Evolutionary conservation across 2,888 invertebrate genomes (phyloP).

Genomic region (Laspeyria flexula): DNA sequence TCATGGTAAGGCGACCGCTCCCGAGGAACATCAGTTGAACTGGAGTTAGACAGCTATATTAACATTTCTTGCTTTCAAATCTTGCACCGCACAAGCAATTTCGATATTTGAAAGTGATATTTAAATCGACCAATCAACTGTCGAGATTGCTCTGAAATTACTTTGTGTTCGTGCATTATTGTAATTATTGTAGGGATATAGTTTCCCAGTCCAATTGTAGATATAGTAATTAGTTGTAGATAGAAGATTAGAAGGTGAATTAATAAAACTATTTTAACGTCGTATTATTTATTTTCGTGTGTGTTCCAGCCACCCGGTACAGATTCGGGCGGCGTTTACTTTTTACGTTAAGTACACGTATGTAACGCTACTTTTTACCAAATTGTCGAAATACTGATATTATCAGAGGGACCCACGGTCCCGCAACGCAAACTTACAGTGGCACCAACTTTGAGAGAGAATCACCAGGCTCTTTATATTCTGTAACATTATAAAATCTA

Average conservation of each 20-base stretch:
- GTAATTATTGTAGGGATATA: too few species aligned
- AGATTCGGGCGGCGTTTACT: conserved; percentile 72
- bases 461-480: conserved; percentile 50
- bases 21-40: too few species aligned
- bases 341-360: conserved; percentile 77
- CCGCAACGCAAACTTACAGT: conserved; percentile 79
- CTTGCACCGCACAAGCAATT: too few species aligned
- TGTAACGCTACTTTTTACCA: conserved; percentile 80
- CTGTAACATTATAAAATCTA: conserved; percentile 53
- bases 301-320: conserved; percentile 80
- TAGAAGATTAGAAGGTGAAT: conserved; percentile 7
- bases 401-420: conserved; percentile 70
- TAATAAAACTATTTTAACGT: conserved; percentile 76
- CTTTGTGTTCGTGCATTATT: too few species aligned
- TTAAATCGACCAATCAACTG: too few species aligned
- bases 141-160: too few species aligned
- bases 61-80: too few species aligned
- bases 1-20: too few species aligned
- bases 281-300: conserved; percentile 84
- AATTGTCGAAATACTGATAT: conserved; percentile 85
- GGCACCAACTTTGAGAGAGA: conserved; percentile 70
- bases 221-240: too few species aligned
- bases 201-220: too few species aligned
- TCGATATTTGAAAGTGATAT: too few species aligned
- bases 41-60: too few species aligned